Conservation (phyloP, 2,888 invertebrate species). For the Pandemis cinnamomeana region DNA sequence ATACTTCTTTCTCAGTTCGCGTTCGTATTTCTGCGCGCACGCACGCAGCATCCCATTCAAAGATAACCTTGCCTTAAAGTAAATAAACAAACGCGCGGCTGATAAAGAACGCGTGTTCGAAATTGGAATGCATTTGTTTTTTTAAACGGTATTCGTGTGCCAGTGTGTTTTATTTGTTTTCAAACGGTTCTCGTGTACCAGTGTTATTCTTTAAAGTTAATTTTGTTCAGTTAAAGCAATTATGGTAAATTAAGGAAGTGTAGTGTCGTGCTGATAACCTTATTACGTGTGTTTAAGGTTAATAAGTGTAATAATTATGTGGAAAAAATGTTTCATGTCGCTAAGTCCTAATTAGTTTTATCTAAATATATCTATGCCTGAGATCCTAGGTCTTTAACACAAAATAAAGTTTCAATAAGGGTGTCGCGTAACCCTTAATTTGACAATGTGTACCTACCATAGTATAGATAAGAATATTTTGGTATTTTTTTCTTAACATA, state of each 20-base stretch:
- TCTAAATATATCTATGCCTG: too few relatives aligned
- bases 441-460: too few relatives aligned
- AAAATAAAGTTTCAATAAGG: too few relatives aligned
- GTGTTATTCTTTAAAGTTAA: neutral
- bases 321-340: neutral
- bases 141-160: slow-evolving; percentile 22
- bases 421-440: too few relatives aligned
- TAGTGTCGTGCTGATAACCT: neutral
- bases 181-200: neutral
- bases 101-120: slow-evolving; percentile 36
- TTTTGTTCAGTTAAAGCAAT: neutral
- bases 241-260: neutral
- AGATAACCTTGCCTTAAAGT: slow-evolving; percentile 36
- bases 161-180: neutral
- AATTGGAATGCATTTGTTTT: slow-evolving; percentile 29
- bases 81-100: slow-evolving; percentile 38
- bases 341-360: neutral
- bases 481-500: too few relatives aligned
- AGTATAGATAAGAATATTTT: too few relatives aligned
- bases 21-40: neutral
- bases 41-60: slow-evolving; percentile 1
- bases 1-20: slow-evolving; percentile 10
- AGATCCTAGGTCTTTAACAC: too few relatives aligned
- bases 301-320: neutral
- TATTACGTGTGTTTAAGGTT: neutral